phyloP scores from a whole-genome alignment of 2,113 vertebrate genomes.

The Genyomyrus donnyi region DNA sequence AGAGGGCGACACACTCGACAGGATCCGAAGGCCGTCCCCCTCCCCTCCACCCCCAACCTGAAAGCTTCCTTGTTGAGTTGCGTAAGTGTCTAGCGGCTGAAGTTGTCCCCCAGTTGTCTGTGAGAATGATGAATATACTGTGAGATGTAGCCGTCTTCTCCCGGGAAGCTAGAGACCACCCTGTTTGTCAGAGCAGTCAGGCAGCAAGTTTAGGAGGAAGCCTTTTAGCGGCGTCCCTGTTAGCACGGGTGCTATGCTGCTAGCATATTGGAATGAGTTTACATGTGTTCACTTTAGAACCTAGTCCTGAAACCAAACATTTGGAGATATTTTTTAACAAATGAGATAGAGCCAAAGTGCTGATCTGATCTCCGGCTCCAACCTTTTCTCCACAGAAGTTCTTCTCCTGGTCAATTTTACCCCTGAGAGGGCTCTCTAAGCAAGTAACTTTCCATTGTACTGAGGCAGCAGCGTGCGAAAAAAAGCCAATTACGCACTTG shows the following conservation, averaged over 20 bases:
- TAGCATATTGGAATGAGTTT: neutral
- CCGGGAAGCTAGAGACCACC: neutral
- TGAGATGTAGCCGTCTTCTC: neutral
- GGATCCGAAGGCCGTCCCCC: neutral
- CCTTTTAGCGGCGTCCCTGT: neutral
- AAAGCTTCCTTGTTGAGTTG: constrained; percentile 3
- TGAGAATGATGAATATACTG: constrained; percentile 7
- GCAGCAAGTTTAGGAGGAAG: neutral
- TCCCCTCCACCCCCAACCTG: neutral
- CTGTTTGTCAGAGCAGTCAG: neutral
- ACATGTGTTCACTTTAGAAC: neutral
- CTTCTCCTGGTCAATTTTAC: neutral
- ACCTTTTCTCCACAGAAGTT: neutral
- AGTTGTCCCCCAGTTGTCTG: neutral
- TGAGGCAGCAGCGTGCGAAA: constrained; percentile 11
- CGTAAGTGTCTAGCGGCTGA: constrained; percentile 11
- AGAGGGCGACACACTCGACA: neutral
- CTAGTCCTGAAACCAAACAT: neutral
- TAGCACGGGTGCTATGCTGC: neutral
- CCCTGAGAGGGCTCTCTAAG: neutral
- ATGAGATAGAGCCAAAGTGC: neutral
- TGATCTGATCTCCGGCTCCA: neutral
- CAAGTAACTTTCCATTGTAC: constrained; percentile 4
- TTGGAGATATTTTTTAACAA: neutral
- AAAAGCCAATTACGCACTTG: constrained; percentile 22